These are phyloP conservation scores for Drosophila miranda DNA, from an alignment of 1,140 invertebrate genomes.

Conservation along the genomic window DNA sequence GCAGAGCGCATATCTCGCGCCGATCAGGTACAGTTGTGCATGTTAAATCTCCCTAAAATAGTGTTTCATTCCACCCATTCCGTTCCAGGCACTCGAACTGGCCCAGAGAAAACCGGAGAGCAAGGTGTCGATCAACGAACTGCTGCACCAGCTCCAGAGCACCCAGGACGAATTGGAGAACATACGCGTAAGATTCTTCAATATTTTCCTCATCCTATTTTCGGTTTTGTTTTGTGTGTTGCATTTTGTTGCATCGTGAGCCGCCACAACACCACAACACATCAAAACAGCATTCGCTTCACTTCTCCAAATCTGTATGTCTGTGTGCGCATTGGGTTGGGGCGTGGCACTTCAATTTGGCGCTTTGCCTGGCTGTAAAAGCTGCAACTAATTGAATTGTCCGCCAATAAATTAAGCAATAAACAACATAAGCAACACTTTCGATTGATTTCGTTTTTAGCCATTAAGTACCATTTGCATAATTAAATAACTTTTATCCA, in stretches of 20 bases:
- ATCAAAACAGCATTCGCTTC: conserved; percentile 46
- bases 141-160: conserved; percentile 90
- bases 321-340: neutral
- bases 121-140: conserved; percentile 89
- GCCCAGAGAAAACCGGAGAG: conserved; percentile 84
- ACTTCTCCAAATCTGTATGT: conserved; percentile 36
- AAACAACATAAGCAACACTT: conserved; percentile 33
- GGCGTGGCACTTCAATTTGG: conserved; percentile 64
- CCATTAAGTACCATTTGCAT: conserved; percentile 60
- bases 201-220: conserved; percentile 81
- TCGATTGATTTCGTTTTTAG: conserved; percentile 50
- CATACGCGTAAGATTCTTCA: conserved; percentile 88
- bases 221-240: conserved; percentile 81
- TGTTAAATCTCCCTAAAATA: neutral
- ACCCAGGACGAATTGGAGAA: conserved; percentile 92
- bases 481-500: conserved; percentile 50
- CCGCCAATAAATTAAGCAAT: conserved; percentile 16
- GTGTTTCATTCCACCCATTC: conserved; percentile 16
- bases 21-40: conserved; percentile 83
- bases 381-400: conserved; percentile 73
- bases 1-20: conserved; percentile 87
- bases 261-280: conserved; percentile 32
- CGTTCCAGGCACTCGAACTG: conserved; percentile 85
- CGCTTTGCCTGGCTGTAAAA: conserved; percentile 68
- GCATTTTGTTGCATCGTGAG: conserved; percentile 82